phyloP scores from a whole-genome alignment of 1,140 invertebrate species.

The Magallana gigas region DNA sequence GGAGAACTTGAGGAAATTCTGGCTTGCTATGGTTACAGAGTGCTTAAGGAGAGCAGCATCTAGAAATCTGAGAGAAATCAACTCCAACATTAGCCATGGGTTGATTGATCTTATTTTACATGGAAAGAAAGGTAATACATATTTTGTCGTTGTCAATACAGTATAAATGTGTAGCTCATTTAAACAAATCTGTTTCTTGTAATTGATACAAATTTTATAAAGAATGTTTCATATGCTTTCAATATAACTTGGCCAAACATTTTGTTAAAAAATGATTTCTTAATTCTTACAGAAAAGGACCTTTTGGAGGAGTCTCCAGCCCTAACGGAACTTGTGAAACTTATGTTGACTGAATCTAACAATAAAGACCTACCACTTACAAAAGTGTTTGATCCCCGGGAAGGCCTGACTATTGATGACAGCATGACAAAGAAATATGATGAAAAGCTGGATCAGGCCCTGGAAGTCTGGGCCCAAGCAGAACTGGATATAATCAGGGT shows the following conservation, averaged over 20 bases:
- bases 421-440: conserved; percentile 19
- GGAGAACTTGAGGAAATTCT: conserved; percentile 22
- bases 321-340: not conserved
- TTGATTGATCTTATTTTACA: conserved; percentile 28
- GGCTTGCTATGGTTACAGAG: conserved; percentile 29
- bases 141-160: not conserved
- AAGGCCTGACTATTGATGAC: not conserved
- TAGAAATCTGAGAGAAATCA: not conserved
- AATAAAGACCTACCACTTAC: conserved; percentile 19
- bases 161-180: too few relatives aligned
- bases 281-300: not conserved
- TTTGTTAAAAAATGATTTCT: too few relatives aligned
- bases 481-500: not conserved
- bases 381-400: conserved; percentile 33
- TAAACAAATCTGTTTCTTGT: too few relatives aligned
- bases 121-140: not conserved
- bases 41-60: not conserved
- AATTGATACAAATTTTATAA: too few relatives aligned
- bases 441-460: conserved; percentile 52
- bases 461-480: conserved; percentile 62
- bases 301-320: not conserved
- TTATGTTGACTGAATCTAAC: not conserved
- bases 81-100: conserved; percentile 9
- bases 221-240: too few relatives aligned
- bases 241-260: too few relatives aligned